Percentiles rank a stretch among this genome's conserved stretches.
Evolutionary conservation across 2,113 vertebrate species (phyloP).

Genomic region (Macrotus californicus): DNA sequence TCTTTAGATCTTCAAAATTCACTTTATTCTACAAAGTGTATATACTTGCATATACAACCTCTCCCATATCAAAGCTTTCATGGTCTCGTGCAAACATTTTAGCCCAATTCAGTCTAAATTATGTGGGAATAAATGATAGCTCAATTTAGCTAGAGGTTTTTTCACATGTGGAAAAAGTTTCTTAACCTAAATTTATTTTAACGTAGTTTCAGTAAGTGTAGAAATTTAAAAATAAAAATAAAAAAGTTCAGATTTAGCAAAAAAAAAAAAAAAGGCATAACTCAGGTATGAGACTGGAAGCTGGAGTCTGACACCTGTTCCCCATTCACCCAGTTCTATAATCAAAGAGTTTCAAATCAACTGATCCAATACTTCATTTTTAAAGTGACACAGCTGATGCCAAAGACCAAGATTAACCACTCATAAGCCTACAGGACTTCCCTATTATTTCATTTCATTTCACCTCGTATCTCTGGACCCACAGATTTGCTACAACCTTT

Average conservation of each 20-base stretch:
- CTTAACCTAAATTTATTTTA: constrained; percentile 27
- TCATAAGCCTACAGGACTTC: neutral
- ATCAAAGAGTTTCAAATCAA: constrained; percentile 1
- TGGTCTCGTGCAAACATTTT: neutral
- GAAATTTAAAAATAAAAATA: constrained; percentile 15
- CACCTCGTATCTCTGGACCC: neutral
- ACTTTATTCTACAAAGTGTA: neutral
- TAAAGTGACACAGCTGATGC: neutral
- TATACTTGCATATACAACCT: neutral
- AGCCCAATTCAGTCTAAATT: constrained; percentile 22
- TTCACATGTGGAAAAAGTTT: constrained; percentile 1
- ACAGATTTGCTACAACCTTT: neutral
- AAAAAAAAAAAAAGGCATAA: neutral
- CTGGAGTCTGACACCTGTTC: neutral
- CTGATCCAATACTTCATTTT: neutral
- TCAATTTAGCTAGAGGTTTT: constrained; percentile 16
- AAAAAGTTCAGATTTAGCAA: neutral
- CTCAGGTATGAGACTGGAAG: neutral
- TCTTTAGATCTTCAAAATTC: constrained; percentile 21
- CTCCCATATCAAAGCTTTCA: constrained; percentile 28
- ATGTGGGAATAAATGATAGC: neutral
- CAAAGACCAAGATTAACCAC: neutral
- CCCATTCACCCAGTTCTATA: neutral
- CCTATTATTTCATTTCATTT: neutral
- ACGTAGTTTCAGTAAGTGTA: neutral